These are phyloP conservation scores for Microtus californicus DNA, from an alignment of 2,797 vertebrate genomes.

Conservation along the genomic window DNA sequence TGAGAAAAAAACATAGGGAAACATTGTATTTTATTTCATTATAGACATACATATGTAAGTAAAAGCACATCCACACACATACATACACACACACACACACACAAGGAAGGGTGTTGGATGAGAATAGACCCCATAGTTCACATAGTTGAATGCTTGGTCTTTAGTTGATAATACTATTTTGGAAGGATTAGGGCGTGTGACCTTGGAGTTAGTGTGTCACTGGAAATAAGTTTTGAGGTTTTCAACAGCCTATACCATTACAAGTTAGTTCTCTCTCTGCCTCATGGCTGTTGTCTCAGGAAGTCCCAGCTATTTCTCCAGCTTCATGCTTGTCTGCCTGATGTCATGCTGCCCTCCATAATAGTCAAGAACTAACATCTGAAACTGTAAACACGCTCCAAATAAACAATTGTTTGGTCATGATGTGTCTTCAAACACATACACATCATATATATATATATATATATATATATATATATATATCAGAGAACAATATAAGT, in stretches of 20 bases:
- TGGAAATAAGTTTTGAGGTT: not conserved
- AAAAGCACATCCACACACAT: not conserved
- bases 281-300: not conserved
- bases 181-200: not conserved
- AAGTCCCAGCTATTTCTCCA: not conserved
- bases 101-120: not conserved
- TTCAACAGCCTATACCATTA: not conserved
- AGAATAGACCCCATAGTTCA: not conserved
- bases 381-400: not conserved
- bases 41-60: not conserved
- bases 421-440: too few relatives aligned
- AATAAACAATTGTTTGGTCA: not conserved
- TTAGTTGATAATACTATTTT: not conserved
- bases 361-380: not conserved
- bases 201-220: not conserved
- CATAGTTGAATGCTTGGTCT: not conserved
- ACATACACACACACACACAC: not conserved
- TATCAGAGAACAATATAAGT: too few relatives aligned
- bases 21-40: not conserved
- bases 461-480: too few relatives aligned
- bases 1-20: not conserved
- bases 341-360: not conserved
- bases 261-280: not conserved
- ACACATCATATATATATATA: too few relatives aligned
- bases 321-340: not conserved